These are phyloP conservation scores for Ischnus inquisitorius DNA, from an alignment of 2,888 invertebrate genomes.

Conservation along the genomic window DNA sequence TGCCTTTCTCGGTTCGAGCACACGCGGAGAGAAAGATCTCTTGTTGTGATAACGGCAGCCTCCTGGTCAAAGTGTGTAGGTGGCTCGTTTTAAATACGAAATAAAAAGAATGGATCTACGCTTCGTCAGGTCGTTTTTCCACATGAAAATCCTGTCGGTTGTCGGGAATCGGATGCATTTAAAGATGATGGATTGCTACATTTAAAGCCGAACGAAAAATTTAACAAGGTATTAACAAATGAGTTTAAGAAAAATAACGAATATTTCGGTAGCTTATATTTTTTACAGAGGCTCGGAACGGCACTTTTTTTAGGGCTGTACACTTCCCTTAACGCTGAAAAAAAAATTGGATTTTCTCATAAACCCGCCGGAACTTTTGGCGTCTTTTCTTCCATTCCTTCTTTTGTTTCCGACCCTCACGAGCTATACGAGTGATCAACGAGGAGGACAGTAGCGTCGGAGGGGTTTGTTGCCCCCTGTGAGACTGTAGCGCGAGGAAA, in stretches of 20 bases:
- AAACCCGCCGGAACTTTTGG: background rate
- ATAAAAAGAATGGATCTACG: constrained; percentile 9
- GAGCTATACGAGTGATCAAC: constrained; percentile 29
- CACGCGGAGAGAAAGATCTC: constrained; percentile 21
- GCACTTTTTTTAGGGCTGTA: no score
- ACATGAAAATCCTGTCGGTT: background rate
- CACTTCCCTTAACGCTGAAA: no score
- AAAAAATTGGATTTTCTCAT: background rate
- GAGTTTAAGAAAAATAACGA: no score
- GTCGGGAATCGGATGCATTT: background rate
- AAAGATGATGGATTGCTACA: no score
- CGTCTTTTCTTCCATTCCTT: background rate
- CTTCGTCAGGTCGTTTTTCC: constrained; percentile 3
- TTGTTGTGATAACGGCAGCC: constrained; percentile 30
- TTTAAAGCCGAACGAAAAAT: no score
- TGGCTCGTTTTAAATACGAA: background rate
- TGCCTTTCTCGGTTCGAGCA: background rate
- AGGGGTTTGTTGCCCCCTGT: constrained; percentile 11
- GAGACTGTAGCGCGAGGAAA: constrained; percentile 65
- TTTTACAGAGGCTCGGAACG: no score
- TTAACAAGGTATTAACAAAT: no score
- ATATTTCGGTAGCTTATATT: no score
- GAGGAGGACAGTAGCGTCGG: constrained; percentile 47
- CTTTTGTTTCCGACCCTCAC: constrained; percentile 3
- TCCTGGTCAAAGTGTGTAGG: background rate